phyloP scores from a whole-genome alignment of 53 echinoderm and acorn worm genomes.

The Stichopus horrens region DNA sequence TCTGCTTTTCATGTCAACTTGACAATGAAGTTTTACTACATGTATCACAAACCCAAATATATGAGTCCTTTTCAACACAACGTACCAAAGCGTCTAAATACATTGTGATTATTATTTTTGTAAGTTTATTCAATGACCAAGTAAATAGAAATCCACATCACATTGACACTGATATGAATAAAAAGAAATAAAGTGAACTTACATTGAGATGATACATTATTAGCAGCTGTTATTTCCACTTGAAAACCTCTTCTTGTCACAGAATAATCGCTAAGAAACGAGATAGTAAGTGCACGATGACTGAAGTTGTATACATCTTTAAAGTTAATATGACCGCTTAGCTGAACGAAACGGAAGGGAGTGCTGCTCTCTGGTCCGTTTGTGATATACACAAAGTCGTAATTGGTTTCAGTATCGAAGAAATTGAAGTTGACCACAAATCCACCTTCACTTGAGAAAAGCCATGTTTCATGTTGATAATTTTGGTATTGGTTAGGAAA shows the following conservation, averaged over 20 bases:
- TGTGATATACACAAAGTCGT: background rate
- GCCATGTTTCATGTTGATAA: background rate
- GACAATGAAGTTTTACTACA: no score
- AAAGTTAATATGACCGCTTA: background rate
- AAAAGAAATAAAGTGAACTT: background rate
- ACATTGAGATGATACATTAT: background rate
- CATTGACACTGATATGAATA: no score
- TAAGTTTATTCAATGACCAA: no score
- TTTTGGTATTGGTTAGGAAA: background rate
- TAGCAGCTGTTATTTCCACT: background rate
- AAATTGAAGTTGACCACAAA: background rate
- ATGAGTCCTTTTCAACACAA: no score
- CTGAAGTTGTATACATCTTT: background rate
- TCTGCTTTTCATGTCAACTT: no score
- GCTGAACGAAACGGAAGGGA: background rate
- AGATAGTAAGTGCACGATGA: background rate
- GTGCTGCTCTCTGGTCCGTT: background rate
- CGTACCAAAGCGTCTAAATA: no score
- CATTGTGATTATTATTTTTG: no score
- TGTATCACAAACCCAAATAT: no score
- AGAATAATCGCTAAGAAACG: background rate
- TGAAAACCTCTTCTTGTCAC: background rate
- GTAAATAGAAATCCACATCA: no score
- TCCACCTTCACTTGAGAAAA: background rate
- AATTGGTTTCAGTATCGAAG: background rate